Evolutionary conservation across 2,113 vertebrate species (phyloP).

Genomic region (Pelodiscus sinensis): DNA sequence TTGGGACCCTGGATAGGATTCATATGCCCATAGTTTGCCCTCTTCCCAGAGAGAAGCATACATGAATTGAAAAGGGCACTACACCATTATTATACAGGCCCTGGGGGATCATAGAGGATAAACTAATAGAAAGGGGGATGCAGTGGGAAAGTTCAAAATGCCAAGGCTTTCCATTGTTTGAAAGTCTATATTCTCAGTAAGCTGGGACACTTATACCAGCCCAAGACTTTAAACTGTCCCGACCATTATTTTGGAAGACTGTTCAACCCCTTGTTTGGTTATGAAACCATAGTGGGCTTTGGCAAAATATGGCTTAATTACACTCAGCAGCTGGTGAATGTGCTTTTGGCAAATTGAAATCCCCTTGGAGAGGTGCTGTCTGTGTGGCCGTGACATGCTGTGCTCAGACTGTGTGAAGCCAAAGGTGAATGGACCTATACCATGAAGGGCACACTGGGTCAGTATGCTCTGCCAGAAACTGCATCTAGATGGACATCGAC

Average conservation of each 20-base stretch:
- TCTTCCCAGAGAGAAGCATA: neutral
- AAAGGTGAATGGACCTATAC: too few relatives aligned
- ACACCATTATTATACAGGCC: neutral
- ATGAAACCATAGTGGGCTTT: neutral
- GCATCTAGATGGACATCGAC: neutral
- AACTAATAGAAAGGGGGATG: neutral
- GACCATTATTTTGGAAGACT: neutral
- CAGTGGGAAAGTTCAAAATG: neutral
- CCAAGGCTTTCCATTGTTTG: neutral
- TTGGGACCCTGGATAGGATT: neutral
- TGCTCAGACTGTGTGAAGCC: too few relatives aligned
- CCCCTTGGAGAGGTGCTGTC: neutral
- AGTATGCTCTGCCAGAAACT: neutral
- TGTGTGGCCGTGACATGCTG: neutral
- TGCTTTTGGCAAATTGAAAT: neutral
- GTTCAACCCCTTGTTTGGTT: neutral
- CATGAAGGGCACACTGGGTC: neutral
- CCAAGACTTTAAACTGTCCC: neutral
- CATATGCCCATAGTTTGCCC: neutral
- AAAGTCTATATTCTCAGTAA: neutral
- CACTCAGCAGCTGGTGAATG: neutral
- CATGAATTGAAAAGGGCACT: neutral
- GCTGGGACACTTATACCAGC: neutral
- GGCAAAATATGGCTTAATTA: neutral
- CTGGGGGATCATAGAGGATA: neutral